A percentile compares a stretch with the other conserved stretches of the same genome.
Conservation (phyloP, 2,797 vertebrate genomes). For the Echiichthys vipera region DNA sequence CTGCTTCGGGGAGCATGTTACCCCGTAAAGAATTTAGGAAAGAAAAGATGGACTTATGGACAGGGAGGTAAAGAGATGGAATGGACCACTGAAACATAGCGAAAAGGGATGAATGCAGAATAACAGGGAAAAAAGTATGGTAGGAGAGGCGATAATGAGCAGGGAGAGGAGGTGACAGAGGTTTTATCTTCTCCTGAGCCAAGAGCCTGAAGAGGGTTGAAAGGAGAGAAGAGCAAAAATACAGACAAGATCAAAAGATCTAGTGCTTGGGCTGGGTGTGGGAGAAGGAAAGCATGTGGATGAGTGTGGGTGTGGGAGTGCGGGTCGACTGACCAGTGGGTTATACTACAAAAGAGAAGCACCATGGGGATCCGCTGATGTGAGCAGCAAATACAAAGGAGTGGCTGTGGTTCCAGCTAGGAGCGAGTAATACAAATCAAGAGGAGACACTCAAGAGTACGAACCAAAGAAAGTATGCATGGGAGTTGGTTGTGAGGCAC, state of each 20-base stretch:
- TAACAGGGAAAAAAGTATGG: background rate
- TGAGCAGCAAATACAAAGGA: constrained; percentile 65
- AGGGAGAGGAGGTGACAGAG: constrained; percentile 36
- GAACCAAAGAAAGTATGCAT: constrained; percentile 25
- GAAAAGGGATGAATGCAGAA: background rate
- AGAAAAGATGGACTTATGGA: background rate
- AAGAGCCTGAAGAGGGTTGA: constrained; percentile 43
- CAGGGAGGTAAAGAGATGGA: background rate
- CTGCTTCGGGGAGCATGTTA: constrained; percentile 10
- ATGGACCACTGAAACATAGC: background rate
- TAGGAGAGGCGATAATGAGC: constrained; percentile 46
- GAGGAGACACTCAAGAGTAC: constrained; percentile 17
- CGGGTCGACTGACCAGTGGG: constrained; percentile 68
- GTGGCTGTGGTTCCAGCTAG: constrained; percentile 53
- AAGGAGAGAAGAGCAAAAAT: constrained; percentile 37
- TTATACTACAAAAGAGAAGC: constrained; percentile 72
- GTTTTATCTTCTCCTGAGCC: constrained; percentile 29
- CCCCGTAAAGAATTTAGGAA: background rate
- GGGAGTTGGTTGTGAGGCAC: constrained; percentile 22
- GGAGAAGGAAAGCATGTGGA: constrained; percentile 62
- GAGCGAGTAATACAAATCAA: constrained; percentile 41
- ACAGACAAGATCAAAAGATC: constrained; percentile 67
- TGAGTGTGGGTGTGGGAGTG: constrained; percentile 64
- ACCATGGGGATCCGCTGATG: constrained; percentile 52
- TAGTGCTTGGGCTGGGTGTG: constrained; percentile 40